Conservation (phyloP, 2,113 vertebrate genomes). For the Istiophorus platypterus region DNA sequence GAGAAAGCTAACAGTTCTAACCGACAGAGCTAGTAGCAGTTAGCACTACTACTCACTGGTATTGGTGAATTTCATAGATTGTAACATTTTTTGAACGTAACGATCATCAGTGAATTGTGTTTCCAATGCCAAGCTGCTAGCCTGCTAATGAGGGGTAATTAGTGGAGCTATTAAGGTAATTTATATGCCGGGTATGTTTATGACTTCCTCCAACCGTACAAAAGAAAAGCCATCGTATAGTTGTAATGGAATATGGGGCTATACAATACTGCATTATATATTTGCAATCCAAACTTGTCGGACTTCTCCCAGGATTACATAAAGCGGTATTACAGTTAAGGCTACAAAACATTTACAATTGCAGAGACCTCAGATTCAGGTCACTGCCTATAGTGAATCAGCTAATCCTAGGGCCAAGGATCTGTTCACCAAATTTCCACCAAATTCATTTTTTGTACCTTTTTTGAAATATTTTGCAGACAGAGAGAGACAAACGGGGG, state of each 20-base stretch:
- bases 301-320: neutral
- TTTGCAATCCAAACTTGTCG: slow-evolving; percentile 7
- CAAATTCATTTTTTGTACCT: slow-evolving; percentile 30
- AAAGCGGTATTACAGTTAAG: slow-evolving; percentile 17
- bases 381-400: slow-evolving; percentile 19
- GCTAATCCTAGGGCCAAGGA: slow-evolving; percentile 21
- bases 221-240: neutral
- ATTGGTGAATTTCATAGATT: neutral
- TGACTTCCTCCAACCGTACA: neutral
- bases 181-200: too few species aligned
- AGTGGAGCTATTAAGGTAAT: neutral
- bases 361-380: slow-evolving; percentile 12
- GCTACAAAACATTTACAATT: slow-evolving; percentile 7
- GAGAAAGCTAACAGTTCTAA: neutral
- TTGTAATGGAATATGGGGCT: too few species aligned
- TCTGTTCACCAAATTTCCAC: slow-evolving; percentile 30
- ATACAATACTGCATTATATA: neutral
- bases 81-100: too few species aligned
- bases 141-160: neutral
- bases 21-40: neutral
- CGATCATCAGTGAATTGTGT: neutral
- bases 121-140: neutral
- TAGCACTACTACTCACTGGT: neutral
- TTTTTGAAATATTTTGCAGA: slow-evolving; percentile 51
- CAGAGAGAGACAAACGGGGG: slow-evolving; percentile 10